Conservation (phyloP, 2,888 invertebrate species). For the Athalia rosae region DNA sequence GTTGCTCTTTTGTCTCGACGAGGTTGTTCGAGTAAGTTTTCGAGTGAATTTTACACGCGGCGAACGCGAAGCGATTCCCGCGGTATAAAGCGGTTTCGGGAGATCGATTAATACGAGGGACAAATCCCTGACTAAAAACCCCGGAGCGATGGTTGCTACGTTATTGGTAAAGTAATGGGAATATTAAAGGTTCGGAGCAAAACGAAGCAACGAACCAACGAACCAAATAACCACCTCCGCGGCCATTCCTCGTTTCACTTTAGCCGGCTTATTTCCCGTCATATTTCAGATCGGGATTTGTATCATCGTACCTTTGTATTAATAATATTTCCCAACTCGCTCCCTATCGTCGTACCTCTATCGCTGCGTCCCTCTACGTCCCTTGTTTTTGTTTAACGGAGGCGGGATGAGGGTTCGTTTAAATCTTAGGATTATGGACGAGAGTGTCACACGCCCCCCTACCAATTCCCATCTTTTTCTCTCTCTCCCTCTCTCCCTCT, state of each 20-base stretch:
- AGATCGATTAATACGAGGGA: constrained; percentile 25
- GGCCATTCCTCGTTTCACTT: constrained; percentile 62
- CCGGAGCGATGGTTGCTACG: not conserved
- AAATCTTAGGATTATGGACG: constrained; percentile 67
- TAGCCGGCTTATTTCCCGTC: constrained; percentile 68
- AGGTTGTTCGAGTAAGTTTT: no score
- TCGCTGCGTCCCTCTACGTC: constrained; percentile 50
- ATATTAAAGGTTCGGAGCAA: constrained; percentile 15
- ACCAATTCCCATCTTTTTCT: constrained; percentile 23
- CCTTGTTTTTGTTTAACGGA: constrained; percentile 65
- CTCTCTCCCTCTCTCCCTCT: not conserved
- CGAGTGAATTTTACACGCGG: no score
- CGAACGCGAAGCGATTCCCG: no score
- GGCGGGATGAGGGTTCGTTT: constrained; percentile 60
- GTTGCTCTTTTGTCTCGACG: no score
- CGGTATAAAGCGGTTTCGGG: not conserved
- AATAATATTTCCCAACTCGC: constrained; percentile 62
- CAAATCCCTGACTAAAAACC: constrained; percentile 18
- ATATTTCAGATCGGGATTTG: constrained; percentile 72
- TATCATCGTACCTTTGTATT: constrained; percentile 67
- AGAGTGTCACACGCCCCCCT: constrained; percentile 48
- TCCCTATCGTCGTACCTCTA: constrained; percentile 48
- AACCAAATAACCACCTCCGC: constrained; percentile 38
- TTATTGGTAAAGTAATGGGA: constrained; percentile 41
- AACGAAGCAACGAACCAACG: constrained; percentile 35